Evolutionary conservation across 1,140 invertebrate species (phyloP), one percentile per base, ranked within the genome.

Genomic region (Eurosta solidaginis): DNA sequence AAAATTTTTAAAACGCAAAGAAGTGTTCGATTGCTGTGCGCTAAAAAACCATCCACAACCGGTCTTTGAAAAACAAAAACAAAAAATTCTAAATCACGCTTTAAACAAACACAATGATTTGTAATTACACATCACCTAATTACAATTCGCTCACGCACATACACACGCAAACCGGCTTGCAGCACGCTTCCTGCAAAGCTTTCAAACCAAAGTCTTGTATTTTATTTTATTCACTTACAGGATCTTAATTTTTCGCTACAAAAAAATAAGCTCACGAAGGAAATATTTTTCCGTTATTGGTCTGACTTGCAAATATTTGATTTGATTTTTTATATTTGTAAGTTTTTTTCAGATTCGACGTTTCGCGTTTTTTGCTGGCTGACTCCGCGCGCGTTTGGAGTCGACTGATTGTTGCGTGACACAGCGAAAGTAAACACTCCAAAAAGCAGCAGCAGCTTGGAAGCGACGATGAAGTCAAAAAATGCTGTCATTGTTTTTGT

Each of bases 321-420:
- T 10, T 20, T 36, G n/a, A n/a, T 68, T 68, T 29, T 33, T 63
- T 33, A 25, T 63, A 33, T 68, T 68, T 12, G 33, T n/a, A n/a
- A n/a, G n/a, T n/a, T n/a, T n/a, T n/a, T 33, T n/a, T 68, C 33
- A 68, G 33, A 68, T 33, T 40, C 59, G 29, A 20, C 59, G 59
- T 40, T 68, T 40, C 59, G 59, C 59, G 59, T 68, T 68, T n/a
- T 54, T 54, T 68, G 59, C 59, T 68, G 59, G 73, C 73, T 44
- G 73, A 74, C 73, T 74, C 73, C 75, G 75, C 75, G 75, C 75
- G 75, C 75, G 75, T 33, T 52, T 54, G 75, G 75, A 76, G 49
- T 50, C 75, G 75, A 76, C 75, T 76, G 49, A 76, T 33, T 52
- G 44, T 54, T 54, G 75, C 75, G 45, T 76, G 75, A 76, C 75